These are phyloP conservation scores for Agriotes lineatus DNA, from an alignment of 2,888 invertebrate genomes.

Conservation along the genomic window DNA sequence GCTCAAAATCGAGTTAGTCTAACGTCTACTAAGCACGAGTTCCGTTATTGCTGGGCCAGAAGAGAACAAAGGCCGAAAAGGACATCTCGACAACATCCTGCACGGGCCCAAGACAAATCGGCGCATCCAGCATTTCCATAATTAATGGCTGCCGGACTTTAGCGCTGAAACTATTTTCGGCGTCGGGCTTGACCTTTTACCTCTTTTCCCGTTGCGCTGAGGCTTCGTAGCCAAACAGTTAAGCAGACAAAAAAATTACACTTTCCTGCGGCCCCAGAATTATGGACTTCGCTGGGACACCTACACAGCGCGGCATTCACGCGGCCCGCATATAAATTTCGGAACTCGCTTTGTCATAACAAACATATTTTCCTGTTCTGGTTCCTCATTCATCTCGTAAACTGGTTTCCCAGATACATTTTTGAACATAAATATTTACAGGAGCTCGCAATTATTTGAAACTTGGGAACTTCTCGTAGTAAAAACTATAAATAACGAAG, in stretches of 20 bases:
- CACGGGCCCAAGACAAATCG: background rate
- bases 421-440: no score
- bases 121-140: constrained; percentile 11
- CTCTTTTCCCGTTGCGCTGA: background rate
- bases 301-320: no score
- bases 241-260: background rate
- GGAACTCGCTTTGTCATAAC: no score
- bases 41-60: background rate
- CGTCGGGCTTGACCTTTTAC: constrained; percentile 22
- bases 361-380: background rate
- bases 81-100: no score
- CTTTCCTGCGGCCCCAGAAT: no score
- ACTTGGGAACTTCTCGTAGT: no score
- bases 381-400: no score
- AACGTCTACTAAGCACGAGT: no score
- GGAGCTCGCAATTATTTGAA: no score
- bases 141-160: constrained; percentile 4
- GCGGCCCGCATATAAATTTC: background rate
- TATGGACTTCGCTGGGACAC: no score
- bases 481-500: no score
- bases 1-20: no score
- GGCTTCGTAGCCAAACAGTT: background rate
- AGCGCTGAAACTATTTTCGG: background rate
- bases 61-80: background rate
- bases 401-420: background rate